A percentile compares a stretch with the other conserved stretches of the same genome.
Conservation (phyloP, 2,113 vertebrate genomes). For the Pachycephala philippinensis region DNA sequence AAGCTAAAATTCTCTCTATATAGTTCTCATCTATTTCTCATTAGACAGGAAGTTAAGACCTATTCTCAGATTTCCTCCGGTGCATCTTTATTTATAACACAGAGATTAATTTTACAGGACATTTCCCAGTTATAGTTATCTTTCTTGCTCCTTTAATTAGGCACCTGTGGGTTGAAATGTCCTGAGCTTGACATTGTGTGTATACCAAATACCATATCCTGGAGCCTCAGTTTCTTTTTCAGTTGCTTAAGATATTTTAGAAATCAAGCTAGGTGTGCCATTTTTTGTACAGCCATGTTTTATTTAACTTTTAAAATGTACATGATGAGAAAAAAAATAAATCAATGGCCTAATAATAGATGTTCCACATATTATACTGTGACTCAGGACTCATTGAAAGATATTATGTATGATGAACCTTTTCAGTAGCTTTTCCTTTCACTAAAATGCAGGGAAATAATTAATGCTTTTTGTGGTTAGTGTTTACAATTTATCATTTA, state of each 20-base stretch:
- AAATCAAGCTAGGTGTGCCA: neutral
- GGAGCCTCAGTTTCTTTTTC: neutral
- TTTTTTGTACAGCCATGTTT: neutral
- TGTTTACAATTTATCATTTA: neutral
- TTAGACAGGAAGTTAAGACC: neutral
- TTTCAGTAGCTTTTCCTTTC: neutral
- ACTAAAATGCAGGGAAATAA: neutral
- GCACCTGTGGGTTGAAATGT: neutral
- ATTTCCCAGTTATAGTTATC: neutral
- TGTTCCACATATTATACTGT: neutral
- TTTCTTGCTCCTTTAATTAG: conserved; percentile 43
- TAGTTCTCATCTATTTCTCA: neutral
- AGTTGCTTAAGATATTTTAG: neutral
- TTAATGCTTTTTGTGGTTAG: neutral
- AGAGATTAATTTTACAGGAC: conserved; percentile 22
- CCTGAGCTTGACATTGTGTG: neutral
- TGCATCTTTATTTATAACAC: conserved; percentile 33
- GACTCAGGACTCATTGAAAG: neutral
- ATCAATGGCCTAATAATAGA: conserved; percentile 40
- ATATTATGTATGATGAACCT: neutral
- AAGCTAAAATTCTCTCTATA: neutral
- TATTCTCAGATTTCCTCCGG: neutral
- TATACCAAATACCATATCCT: neutral
- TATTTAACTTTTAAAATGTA: conserved; percentile 9
- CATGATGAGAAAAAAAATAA: neutral